Conservation (phyloP, 35 echinoderm and acorn worm genomes). For the Heliocidaris tuberculata region DNA sequence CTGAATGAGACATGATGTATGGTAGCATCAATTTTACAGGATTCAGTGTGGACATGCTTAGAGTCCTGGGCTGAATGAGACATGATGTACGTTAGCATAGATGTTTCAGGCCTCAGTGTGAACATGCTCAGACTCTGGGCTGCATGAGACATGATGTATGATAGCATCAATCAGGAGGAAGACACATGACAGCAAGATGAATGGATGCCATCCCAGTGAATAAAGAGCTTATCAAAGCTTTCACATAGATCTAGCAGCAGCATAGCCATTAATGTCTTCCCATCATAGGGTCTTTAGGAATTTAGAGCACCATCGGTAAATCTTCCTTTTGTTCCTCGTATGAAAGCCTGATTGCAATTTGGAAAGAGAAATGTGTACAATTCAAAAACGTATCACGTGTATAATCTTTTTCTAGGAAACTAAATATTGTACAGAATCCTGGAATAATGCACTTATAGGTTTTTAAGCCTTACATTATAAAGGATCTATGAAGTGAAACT, state of each 20-base stretch:
- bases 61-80: too few relatives aligned
- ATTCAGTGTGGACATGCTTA: too few relatives aligned
- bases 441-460: too few relatives aligned
- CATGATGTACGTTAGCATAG: too few relatives aligned
- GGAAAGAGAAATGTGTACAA: neutral
- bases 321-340: neutral
- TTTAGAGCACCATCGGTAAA: neutral
- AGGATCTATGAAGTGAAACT: too few relatives aligned
- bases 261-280: neutral
- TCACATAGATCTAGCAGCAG: neutral
- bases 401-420: neutral
- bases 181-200: neutral
- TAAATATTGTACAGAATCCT: too few relatives aligned
- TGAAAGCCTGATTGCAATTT: neutral
- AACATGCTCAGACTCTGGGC: neutral
- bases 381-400: neutral
- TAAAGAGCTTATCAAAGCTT: slow-evolving; percentile 11
- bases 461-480: too few relatives aligned
- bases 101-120: neutral
- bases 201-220: slow-evolving; percentile 1
- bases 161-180: neutral
- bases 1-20: too few relatives aligned
- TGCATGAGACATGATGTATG: neutral
- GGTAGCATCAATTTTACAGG: too few relatives aligned
- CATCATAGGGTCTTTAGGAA: neutral